phyloP scores from a whole-genome alignment of 2,888 invertebrate species.

The Limnephilus rhombicus region DNA sequence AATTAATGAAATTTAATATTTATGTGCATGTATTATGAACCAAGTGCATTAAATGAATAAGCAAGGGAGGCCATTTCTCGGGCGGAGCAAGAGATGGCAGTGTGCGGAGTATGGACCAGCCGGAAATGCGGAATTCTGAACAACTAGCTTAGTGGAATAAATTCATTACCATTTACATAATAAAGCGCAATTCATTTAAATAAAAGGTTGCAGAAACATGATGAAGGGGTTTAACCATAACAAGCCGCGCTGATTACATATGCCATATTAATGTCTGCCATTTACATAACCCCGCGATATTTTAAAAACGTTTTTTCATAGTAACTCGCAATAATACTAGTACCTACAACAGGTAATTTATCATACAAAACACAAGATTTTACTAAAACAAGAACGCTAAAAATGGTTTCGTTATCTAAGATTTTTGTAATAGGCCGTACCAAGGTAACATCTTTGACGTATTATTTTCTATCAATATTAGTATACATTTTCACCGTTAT shows the following conservation, averaged over 20 bases:
- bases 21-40: not conserved
- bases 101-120: not conserved
- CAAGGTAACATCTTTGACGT: no score
- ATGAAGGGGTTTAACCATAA: not conserved
- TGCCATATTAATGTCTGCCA: not conserved
- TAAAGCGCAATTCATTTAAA: slow-evolving; percentile 5
- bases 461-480: no score
- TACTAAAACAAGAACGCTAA: not conserved
- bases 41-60: not conserved
- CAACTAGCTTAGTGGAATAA: slow-evolving; percentile 3
- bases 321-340: not conserved
- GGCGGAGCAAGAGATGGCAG: not conserved
- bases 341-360: not conserved
- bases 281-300: not conserved
- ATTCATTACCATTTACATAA: slow-evolving; percentile 16
- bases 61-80: not conserved
- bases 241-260: not conserved
- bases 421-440: no score
- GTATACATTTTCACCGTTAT: no score
- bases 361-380: not conserved
- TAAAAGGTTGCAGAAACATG: slow-evolving; percentile 1
- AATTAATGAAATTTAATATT: not conserved
- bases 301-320: not conserved
- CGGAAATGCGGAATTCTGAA: slow-evolving; percentile 16
- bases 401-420: no score